Evolutionary conservation across 2,113 vertebrate genomes (phyloP).

Genomic region (Uria aalge): DNA sequence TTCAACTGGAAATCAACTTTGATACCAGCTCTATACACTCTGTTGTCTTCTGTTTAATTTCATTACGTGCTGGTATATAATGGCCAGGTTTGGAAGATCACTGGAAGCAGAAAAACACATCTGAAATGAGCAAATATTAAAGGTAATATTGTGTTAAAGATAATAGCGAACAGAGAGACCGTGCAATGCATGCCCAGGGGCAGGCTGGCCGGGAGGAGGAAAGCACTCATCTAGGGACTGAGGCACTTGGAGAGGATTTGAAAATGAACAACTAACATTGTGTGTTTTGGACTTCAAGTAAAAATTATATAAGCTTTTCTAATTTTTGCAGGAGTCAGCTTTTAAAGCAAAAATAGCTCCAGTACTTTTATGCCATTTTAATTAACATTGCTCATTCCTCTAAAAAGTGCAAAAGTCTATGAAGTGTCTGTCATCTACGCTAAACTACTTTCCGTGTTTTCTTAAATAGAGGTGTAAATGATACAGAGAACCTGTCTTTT

Average conservation of each 20-base stretch:
- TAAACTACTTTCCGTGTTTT: background rate
- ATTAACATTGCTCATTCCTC: background rate
- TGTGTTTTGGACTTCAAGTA: background rate
- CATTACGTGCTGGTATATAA: background rate
- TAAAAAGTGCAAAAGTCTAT: background rate
- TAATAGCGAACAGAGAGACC: accelerated
- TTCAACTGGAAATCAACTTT: background rate
- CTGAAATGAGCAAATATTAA: background rate
- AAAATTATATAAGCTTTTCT: background rate
- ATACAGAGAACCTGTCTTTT: background rate
- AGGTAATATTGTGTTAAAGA: background rate
- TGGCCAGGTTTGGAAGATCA: background rate
- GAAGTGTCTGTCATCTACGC: background rate
- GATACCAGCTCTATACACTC: accelerated
- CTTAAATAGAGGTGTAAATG: background rate
- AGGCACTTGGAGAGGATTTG: background rate
- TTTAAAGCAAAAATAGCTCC: background rate
- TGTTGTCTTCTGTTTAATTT: background rate
- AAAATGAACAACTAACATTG: background rate
- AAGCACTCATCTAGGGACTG: background rate
- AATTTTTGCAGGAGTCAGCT: background rate
- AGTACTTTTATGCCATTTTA: background rate
- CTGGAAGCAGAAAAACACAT: background rate
- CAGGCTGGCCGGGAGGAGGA: background rate
- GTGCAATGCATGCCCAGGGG: accelerated